These are phyloP conservation scores for Strigops habroptila DNA, from an alignment of 2,113 vertebrate genomes.

Conservation along the genomic window DNA sequence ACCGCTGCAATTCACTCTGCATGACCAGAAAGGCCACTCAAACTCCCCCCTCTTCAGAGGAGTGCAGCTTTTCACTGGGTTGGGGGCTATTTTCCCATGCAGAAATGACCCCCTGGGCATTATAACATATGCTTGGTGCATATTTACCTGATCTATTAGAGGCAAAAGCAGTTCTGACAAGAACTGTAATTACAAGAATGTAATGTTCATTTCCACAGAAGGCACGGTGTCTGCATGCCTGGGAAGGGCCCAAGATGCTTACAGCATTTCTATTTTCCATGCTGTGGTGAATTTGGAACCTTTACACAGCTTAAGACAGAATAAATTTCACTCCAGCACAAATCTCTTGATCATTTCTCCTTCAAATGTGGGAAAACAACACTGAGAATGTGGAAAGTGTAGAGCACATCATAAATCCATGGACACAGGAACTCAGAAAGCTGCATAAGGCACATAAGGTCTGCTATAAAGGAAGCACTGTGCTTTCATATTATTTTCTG, in stretches of 20 bases:
- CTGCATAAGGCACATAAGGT: constrained; percentile 74
- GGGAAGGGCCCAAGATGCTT: constrained; percentile 69
- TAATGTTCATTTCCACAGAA: constrained; percentile 43
- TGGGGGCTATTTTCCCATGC: neutral
- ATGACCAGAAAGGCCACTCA: neutral
- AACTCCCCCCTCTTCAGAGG: neutral
- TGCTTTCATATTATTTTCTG: constrained; percentile 79
- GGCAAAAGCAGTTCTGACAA: constrained; percentile 19
- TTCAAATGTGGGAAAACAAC: constrained; percentile 78
- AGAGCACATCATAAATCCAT: constrained; percentile 81
- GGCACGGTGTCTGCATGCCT: constrained; percentile 55
- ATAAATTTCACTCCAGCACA: constrained; percentile 78
- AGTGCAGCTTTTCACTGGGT: neutral
- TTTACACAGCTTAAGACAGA: constrained; percentile 77
- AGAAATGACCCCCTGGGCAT: neutral
- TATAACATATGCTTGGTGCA: neutral
- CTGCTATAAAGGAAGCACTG: constrained; percentile 77
- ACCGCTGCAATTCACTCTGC: neutral
- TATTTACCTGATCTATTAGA: constrained; percentile 46
- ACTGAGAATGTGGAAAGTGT: constrained; percentile 75
- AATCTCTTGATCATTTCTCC: constrained; percentile 80
- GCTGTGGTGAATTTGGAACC: constrained; percentile 77
- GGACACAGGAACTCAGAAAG: constrained; percentile 75
- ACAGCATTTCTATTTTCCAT: constrained; percentile 78
- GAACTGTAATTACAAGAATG: constrained; percentile 19